These are phyloP conservation scores for Sapayoa aenigma DNA, from an alignment of 2,113 vertebrate genomes.

Conservation along the genomic window DNA sequence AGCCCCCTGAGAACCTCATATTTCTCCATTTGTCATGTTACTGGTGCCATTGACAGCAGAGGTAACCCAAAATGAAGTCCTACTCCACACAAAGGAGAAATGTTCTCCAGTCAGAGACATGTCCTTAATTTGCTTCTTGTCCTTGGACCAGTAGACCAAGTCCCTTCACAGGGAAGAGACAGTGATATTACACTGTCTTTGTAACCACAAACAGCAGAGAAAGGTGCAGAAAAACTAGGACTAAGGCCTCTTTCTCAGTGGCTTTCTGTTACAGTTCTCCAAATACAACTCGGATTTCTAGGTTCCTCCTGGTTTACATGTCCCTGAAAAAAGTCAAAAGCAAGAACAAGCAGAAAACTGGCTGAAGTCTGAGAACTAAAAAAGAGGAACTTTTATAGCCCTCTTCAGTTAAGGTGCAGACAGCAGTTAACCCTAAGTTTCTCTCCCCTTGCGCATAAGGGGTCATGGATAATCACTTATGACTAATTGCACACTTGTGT, in stretches of 20 bases:
- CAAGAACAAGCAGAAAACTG: constrained; percentile 1
- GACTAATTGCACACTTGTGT: constrained; percentile 71
- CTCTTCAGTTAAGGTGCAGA: constrained; percentile 33
- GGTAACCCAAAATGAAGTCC: not conserved
- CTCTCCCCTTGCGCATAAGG: not conserved
- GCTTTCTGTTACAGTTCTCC: not conserved
- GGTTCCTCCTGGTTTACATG: not conserved
- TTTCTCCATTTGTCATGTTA: not conserved
- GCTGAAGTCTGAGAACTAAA: not conserved
- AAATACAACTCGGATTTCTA: not conserved
- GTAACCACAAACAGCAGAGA: not conserved
- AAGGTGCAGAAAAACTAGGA: not conserved
- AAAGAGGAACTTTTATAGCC: not conserved
- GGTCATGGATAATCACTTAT: constrained; percentile 72
- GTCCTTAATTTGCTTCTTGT: not conserved
- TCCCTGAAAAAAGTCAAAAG: not conserved
- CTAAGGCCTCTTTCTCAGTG: not conserved
- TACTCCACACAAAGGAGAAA: not conserved
- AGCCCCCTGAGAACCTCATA: not conserved
- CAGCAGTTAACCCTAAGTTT: constrained; percentile 58
- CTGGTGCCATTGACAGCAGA: not conserved
- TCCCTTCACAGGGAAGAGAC: not conserved
- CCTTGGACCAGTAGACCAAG: not conserved
- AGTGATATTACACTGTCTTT: not conserved
- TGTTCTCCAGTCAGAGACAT: not conserved